These are phyloP conservation scores for Drosophila rhopaloa DNA, from an alignment of 1,140 invertebrate genomes.

Conservation along the genomic window DNA sequence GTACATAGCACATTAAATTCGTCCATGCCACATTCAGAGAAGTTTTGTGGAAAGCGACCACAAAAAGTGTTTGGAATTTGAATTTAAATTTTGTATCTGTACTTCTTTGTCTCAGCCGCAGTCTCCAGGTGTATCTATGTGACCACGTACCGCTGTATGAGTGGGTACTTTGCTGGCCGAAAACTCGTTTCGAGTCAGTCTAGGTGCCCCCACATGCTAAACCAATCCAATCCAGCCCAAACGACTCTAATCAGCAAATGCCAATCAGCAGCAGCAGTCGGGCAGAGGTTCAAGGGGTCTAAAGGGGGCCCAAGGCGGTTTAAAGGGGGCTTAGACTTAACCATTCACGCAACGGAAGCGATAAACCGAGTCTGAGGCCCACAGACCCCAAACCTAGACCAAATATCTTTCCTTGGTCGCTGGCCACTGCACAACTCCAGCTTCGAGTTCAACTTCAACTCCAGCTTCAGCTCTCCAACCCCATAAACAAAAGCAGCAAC, in stretches of 20 bases:
- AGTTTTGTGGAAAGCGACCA: constrained; percentile 42
- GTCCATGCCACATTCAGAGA: constrained; percentile 50
- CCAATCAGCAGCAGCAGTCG: constrained; percentile 45
- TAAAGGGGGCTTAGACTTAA: constrained; percentile 1
- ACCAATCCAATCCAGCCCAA: constrained; percentile 51
- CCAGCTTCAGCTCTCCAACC: neutral
- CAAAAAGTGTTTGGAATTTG: constrained; percentile 68
- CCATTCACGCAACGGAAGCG: constrained; percentile 53
- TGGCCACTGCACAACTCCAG: constrained; percentile 6
- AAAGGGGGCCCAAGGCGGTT: neutral
- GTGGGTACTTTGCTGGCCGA: constrained; percentile 44
- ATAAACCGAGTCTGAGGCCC: constrained; percentile 31
- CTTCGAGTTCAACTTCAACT: constrained; percentile 6
- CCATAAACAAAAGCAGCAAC: constrained; percentile 3
- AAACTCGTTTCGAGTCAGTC: constrained; percentile 55
- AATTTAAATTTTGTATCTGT: constrained; percentile 67
- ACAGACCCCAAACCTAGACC: constrained; percentile 19
- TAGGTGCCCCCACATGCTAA: constrained; percentile 55
- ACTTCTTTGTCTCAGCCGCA: constrained; percentile 28
- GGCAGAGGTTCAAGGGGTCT: constrained; percentile 7
- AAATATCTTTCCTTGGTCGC: constrained; percentile 11
- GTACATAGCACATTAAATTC: constrained; percentile 45
- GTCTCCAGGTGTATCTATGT: constrained; percentile 26
- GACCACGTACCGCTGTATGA: constrained; percentile 23
- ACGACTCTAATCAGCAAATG: constrained; percentile 63